Base-by-base conservation (phyloP, 35 echinoderm and acorn worm species). In the Acanthaster planci region DNA sequence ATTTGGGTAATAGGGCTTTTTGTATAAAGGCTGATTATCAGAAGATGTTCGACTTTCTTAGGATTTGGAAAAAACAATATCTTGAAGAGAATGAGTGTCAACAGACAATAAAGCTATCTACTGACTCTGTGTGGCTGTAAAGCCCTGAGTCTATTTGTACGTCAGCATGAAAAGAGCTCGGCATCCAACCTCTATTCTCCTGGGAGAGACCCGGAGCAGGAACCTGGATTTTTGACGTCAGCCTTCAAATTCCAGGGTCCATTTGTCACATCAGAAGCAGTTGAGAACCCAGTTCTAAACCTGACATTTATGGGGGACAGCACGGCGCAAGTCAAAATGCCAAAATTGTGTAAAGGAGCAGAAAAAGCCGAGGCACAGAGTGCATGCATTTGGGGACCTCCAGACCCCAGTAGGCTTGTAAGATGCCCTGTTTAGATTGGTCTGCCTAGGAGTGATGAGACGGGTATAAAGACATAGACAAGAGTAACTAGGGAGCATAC, bases 151-250 rank as follows among this genome's bases (percentile, higher is more conserved):
- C 14, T 21, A 67, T n/a, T 14, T n/a, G n/a, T 8, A 14, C n/a
- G n/a, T 8, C 12, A 27, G 21, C 30, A 1, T 67, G 34, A 72
- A 19, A 14, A 31, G 2, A 14, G 14, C 64, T 34, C 64, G 14
- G 34, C 64, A 31, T 34, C 14, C 64, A 31, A 10, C 23, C 23
- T 72, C 14, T 72, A 26, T 14, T 26, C 64, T 72, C 34, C 10
- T 29, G 30, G 42, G 42, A 31, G 14, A 72, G 34, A 31, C 64
- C 30, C 30, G 22, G 34, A 72, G 22, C 14, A 34, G 23, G 64
- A 72, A 72, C 64, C 64, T 72, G 64, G 64, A 72, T 72, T 72
- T 31, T 29, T 31, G 64, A 72, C 64, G 64, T 72, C 64, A 72
- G 26, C 30, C 34, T 34, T 31, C 64, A 72, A 72, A 31, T 72